phyloP scores from a whole-genome alignment of 2,888 invertebrate species.

The Cerceris rybyensis region DNA sequence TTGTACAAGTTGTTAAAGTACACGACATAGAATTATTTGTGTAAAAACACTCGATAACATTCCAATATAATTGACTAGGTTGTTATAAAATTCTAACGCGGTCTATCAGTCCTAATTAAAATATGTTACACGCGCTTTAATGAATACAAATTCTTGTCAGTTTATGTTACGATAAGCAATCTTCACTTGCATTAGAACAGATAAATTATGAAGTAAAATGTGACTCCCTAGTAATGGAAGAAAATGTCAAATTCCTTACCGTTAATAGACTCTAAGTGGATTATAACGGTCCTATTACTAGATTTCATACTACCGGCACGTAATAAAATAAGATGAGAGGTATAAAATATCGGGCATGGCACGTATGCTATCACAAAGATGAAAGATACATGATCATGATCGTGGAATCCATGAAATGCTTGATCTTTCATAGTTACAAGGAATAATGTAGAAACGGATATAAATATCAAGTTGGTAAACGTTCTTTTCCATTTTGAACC shows the following conservation, averaged over 20 bases:
- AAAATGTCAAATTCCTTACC: background rate
- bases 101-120: too few relatives aligned
- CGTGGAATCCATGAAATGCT: background rate
- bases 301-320: background rate
- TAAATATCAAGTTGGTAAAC: background rate
- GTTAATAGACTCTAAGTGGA: slow-evolving; percentile 6
- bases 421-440: background rate
- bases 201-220: background rate
- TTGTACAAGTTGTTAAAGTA: too few relatives aligned
- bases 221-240: background rate
- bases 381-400: background rate
- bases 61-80: background rate
- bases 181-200: slow-evolving; percentile 24
- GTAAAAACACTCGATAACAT: background rate
- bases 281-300: slow-evolving; percentile 12
- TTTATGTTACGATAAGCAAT: background rate
- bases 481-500: background rate
- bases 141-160: background rate
- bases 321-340: background rate
- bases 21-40: background rate
- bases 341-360: background rate
- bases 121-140: too few relatives aligned
- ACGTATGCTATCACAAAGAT: background rate
- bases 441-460: background rate
- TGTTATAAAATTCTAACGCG: too few relatives aligned